Percentiles rank a stretch among this genome's conserved stretches.
Conservation (phyloP, 1,140 invertebrate genomes). For the Listronotus bonariensis region DNA sequence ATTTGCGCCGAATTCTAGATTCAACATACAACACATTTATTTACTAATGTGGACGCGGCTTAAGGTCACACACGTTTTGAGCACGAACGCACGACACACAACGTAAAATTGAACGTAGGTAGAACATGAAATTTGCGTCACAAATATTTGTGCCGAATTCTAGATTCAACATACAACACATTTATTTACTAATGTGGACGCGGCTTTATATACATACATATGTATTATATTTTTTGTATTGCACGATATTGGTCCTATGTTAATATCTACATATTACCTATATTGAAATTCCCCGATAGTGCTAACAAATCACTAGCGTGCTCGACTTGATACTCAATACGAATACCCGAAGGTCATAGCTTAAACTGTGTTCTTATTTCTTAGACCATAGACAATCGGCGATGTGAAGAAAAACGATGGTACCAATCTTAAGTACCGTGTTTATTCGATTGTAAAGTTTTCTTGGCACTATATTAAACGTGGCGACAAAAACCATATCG, state of each 20-base stretch:
- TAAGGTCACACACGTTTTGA: too few relatives aligned
- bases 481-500: conserved; percentile 30
- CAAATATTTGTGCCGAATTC: too few relatives aligned
- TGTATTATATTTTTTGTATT: conserved; percentile 3
- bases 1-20: too few relatives aligned
- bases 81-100: too few relatives aligned
- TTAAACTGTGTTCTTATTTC: conserved; percentile 21
- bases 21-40: too few relatives aligned
- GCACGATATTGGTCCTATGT: conserved; percentile 14
- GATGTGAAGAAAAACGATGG: conserved; percentile 14
- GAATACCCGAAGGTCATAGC: conserved; percentile 17
- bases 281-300: conserved; percentile 12
- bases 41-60: too few relatives aligned
- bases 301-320: conserved; percentile 22
- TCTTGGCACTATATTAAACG: conserved; percentile 28
- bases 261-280: conserved; percentile 16
- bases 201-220: too few relatives aligned
- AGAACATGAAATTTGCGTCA: too few relatives aligned
- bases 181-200: too few relatives aligned
- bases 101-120: too few relatives aligned
- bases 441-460: conserved; percentile 37
- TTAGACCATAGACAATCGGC: conserved; percentile 8
- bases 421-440: conserved; percentile 19
- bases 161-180: too few relatives aligned
- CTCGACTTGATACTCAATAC: conserved; percentile 3